Base-by-base conservation (phyloP, 2,888 invertebrate species). In the Phragmatobia fuliginosa region DNA sequence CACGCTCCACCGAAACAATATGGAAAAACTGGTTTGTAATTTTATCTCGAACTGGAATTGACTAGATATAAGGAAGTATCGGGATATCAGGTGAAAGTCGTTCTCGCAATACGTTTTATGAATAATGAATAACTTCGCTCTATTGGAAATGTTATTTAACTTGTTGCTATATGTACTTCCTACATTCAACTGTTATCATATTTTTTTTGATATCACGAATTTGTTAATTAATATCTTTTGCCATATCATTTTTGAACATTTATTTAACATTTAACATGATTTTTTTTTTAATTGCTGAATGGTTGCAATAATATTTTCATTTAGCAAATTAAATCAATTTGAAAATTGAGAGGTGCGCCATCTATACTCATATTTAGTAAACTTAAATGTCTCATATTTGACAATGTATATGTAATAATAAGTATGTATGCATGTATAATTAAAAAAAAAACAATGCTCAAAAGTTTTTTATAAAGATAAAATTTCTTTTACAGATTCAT, bases 401-500 rank as follows among this genome's bases (percentile, higher is more conserved):
- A n/a, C n/a, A n/a, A n/a, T n/a, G n/a, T n/a, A n/a, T n/a, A n/a
- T n/a, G n/a, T n/a, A n/a, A n/a, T n/a, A n/a, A n/a, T n/a, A n/a
- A n/a, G n/a, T n/a, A n/a, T n/a, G n/a, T n/a, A n/a, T n/a, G n/a
- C n/a, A n/a, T n/a, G n/a, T n/a, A 56, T 36, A n/a, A 32, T 18
- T 45, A 7, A 3, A 45, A 45, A 41, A 18, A 18, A 45, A 45
- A 18, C 7, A 18, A 2, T n/a, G n/a, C n/a, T n/a, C n/a, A n/a
- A n/a, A n/a, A n/a, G n/a, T n/a, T n/a, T n/a, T n/a, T n/a, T n/a
- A n/a, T 62, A 52, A n/a, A 18, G 66, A 14, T 72, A 38, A 56
- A 28, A 70, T 81, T 68, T 71, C 75, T 84, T 62, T 93, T 91
- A 59, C 96, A 99, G 99, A 99, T 97, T 99, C 99, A 64, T 99